A percentile compares a stretch with the other conserved stretches of the same genome.
phyloP scores from a whole-genome alignment of 92 coral and sea anemone species.

The Paragorgia papillata region DNA sequence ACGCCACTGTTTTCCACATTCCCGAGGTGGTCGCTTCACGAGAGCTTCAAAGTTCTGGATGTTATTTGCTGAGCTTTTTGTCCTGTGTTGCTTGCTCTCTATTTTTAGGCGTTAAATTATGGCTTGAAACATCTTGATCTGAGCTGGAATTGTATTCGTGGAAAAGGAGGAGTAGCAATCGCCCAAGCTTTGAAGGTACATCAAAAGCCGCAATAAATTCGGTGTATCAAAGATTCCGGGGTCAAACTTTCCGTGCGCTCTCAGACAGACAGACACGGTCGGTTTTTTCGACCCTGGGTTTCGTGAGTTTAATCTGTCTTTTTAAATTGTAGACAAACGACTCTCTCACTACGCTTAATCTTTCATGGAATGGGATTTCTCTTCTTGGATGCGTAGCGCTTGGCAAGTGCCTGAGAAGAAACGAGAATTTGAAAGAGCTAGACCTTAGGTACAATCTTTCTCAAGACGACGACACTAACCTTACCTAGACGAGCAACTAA shows the following conservation, averaged over 20 bases:
- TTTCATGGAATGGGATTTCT: conserved; percentile 97
- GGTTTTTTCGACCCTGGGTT: too few relatives aligned
- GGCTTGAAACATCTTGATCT: conserved; percentile 88
- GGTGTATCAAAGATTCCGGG: too few relatives aligned
- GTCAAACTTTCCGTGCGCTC: too few relatives aligned
- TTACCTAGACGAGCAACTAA: too few relatives aligned
- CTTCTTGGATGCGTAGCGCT: conserved; percentile 96
- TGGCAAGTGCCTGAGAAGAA: conserved; percentile 82
- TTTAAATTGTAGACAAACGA: conserved; percentile 35
- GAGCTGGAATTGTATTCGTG: conserved; percentile 94
- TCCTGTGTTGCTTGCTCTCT: too few relatives aligned
- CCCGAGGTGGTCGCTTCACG: too few relatives aligned
- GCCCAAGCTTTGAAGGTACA: conserved; percentile 91
- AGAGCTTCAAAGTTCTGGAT: too few relatives aligned
- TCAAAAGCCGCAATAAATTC: neutral
- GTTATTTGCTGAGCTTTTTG: too few relatives aligned
- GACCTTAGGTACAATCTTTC: conserved; percentile 68
- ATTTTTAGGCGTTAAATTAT: conserved; percentile 85
- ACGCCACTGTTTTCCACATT: too few relatives aligned
- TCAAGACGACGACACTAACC: too few relatives aligned
- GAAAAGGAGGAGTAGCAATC: conserved; percentile 95
- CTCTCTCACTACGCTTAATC: conserved; percentile 73
- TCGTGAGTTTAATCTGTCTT: too few relatives aligned
- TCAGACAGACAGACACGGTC: too few relatives aligned
- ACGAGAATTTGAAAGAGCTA: conserved; percentile 75